Base-by-base conservation (phyloP, 2,113 vertebrate genomes). In the Antennarius striatus region DNA sequence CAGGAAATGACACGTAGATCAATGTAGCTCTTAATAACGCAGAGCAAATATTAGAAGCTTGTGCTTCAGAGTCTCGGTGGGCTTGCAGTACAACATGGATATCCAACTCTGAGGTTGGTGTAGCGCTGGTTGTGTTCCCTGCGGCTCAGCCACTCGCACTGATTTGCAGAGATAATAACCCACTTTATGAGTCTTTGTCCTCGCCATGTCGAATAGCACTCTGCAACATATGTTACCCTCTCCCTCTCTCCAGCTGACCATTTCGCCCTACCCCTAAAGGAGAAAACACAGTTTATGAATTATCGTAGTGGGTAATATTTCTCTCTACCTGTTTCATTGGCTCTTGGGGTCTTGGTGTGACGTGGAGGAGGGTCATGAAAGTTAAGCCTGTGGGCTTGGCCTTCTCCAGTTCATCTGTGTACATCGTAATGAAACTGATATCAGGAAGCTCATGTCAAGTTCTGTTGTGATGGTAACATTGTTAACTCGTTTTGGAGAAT, bases 131-230 rank as follows among this genome's bases (percentile, higher is more conserved):
- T 61, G 61, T 73, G 76, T 68, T 3, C 43, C 10, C 62, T 6
- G 13, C n/a, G 56, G 76, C 75, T 53, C 58, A 53, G 59, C 47
- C 50, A 73, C 62, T 80, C 69, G 61, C 81, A 76, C 75, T 85
- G 87, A 89, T 89, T 89, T 86, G 84, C 80, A 69, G 84, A 86
- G 74, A 61, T 84, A 86, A 90, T 86, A 89, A 85, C 79, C 64
- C 15, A 16, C 72, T 80, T 81, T 83, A 85, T 76, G 82, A 81
- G 82, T 56, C 71, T 82, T 77, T 78, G 73, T 68, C 72, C 70
- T 83, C 70, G 8, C 59, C 10, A 14, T 58, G 67, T 82, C 71
- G 68, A 75, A 54, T 52, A 63, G 75, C 64, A 45, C 77, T 73
- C 53, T 22, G 46, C 70, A 73, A 80, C 82, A 77, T 83, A 71